Percentiles rank a stretch among this genome's conserved stretches.
Evolutionary conservation across 2,888 invertebrate species (phyloP).

Genomic region (Cybosia mesomella): DNA sequence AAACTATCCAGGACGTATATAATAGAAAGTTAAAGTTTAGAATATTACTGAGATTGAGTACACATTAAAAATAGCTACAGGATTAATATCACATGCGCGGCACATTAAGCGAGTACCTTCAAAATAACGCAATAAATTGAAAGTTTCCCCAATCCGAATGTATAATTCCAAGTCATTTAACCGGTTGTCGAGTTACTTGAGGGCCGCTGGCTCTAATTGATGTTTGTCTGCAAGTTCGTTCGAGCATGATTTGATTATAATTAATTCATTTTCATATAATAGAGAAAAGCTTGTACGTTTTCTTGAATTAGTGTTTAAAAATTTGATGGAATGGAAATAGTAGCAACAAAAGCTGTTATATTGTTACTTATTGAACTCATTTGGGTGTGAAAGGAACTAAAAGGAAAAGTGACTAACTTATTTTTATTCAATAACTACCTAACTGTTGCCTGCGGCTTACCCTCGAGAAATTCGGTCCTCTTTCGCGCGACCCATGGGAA

Average conservation of each 20-base stretch:
- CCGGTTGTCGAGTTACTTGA: slow-evolving; percentile 26
- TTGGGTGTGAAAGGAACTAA: too few species aligned
- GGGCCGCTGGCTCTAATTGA: slow-evolving; percentile 45
- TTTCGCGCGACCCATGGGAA: too few species aligned
- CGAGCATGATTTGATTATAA: slow-evolving; percentile 32
- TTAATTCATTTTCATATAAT: slow-evolving; percentile 21
- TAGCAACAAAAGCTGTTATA: too few species aligned
- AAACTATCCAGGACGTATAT: not conserved
- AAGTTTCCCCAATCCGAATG: slow-evolving; percentile 34
- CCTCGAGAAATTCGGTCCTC: too few species aligned
- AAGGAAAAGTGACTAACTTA: too few species aligned
- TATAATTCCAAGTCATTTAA: slow-evolving; percentile 51
- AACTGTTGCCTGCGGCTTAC: too few species aligned
- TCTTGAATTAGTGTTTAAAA: not conserved
- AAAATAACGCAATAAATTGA: slow-evolving; percentile 25
- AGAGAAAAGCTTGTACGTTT: slow-evolving; percentile 5
- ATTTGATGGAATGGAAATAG: too few species aligned
- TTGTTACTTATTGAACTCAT: too few species aligned
- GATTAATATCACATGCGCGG: not conserved
- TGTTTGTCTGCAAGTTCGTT: slow-evolving; percentile 36
- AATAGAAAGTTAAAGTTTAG: not conserved
- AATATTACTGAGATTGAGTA: not conserved
- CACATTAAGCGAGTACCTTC: not conserved
- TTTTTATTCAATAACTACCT: too few species aligned
- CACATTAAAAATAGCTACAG: not conserved